A percentile compares a stretch with the other conserved stretches of the same genome.
Evolutionary conservation across 2,113 vertebrate species (phyloP).

Genomic region (Erythrolamprus reginae): DNA sequence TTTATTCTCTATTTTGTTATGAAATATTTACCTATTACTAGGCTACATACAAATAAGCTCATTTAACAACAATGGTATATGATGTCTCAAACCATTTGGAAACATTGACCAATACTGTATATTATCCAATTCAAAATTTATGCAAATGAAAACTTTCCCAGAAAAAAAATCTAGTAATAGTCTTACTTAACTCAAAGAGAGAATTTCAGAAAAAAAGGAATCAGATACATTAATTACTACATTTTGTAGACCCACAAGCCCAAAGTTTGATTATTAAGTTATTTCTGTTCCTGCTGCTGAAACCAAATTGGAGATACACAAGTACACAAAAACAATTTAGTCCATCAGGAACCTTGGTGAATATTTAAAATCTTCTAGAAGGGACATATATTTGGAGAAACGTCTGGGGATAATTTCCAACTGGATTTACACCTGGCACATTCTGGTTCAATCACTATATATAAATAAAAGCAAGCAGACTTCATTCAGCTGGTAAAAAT

Average conservation of each 20-base stretch:
- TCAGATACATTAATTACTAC: too few relatives aligned
- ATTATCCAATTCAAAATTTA: neutral
- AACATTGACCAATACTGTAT: conserved; percentile 5
- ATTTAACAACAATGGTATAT: neutral
- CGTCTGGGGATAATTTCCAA: neutral
- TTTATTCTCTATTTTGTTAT: conserved; percentile 50
- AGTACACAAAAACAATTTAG: too few relatives aligned
- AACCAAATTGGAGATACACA: neutral
- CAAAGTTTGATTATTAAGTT: neutral
- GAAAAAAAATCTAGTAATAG: conserved; percentile 6
- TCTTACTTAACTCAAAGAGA: neutral
- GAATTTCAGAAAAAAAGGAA: neutral
- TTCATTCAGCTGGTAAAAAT: neutral
- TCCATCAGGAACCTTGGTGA: neutral
- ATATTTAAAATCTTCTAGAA: neutral
- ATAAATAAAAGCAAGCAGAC: neutral
- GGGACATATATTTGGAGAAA: neutral
- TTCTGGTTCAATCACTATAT: neutral
- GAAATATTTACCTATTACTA: conserved; percentile 43
- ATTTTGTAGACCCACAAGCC: neutral
- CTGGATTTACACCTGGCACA: neutral
- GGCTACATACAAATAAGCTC: conserved; percentile 41
- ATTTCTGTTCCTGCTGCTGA: neutral
- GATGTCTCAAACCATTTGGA: conserved; percentile 1
- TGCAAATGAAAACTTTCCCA: neutral